Conservation (phyloP, 2,888 invertebrate genomes). For the Amphipoea oculea region DNA sequence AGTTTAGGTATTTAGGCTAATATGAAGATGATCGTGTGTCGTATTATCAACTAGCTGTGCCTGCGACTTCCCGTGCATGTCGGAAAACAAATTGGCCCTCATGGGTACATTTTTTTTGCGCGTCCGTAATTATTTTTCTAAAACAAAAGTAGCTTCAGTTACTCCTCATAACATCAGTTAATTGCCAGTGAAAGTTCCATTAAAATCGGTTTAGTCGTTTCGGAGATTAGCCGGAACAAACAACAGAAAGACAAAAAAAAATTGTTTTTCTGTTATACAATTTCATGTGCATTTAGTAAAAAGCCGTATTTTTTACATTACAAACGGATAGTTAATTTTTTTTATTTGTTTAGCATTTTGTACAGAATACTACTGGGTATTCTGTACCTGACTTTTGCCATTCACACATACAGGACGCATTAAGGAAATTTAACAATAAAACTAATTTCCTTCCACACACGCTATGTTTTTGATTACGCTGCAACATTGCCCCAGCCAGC, state of each 20-base stretch:
- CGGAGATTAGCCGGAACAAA: not conserved
- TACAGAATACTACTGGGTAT: no score
- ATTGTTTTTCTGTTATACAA: no score
- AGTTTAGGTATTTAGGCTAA: no score
- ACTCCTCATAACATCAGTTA: not conserved
- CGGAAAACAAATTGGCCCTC: no score
- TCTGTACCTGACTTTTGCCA: not conserved
- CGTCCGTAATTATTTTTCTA: not conserved
- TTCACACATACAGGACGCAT: not conserved
- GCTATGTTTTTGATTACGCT: slow-evolving; percentile 2
- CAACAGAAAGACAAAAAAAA: no score
- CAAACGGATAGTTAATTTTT: no score
- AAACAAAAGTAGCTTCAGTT: not conserved
- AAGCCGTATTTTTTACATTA: no score
- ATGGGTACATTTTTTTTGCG: not conserved
- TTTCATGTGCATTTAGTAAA: no score
- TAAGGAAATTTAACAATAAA: not conserved
- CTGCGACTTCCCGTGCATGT: no score
- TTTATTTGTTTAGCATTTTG: no score
- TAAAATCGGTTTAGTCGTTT: not conserved
- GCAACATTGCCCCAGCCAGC: slow-evolving; percentile 7
- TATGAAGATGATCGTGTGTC: no score
- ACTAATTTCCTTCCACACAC: not conserved
- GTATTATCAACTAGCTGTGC: no score
- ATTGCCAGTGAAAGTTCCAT: not conserved